A percentile compares a stretch with the other conserved stretches of the same genome.
These are phyloP conservation scores for Columba janthina DNA, from an alignment of 2,113 vertebrate genomes.

Conservation along the genomic window DNA sequence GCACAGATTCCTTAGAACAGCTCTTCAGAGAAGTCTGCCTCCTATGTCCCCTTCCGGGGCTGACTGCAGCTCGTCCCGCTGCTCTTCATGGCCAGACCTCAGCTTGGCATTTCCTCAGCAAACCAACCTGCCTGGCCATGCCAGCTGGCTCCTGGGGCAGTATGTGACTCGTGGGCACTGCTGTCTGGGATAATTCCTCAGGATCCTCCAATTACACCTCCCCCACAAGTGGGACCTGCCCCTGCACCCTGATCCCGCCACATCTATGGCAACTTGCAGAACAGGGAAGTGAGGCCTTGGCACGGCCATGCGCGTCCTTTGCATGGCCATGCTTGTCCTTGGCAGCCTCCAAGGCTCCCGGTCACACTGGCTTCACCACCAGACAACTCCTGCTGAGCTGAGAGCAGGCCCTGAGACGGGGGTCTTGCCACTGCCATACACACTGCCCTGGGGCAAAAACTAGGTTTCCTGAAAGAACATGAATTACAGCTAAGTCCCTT, in stretches of 20 bases:
- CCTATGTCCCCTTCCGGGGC: rapidly evolving
- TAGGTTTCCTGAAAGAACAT: neutral
- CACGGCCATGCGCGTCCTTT: rapidly evolving
- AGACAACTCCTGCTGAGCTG: neutral
- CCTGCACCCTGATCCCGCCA: too few species aligned
- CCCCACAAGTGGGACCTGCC: too few species aligned
- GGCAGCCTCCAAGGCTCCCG: rapidly evolving
- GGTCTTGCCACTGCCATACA: neutral
- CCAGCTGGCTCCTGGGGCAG: neutral
- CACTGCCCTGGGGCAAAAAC: too few species aligned
- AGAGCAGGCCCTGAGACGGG: neutral
- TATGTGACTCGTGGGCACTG: rapidly evolving
- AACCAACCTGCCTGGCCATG: neutral
- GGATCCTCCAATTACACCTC: too few species aligned
- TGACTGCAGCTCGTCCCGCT: rapidly evolving
- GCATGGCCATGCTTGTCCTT: rapidly evolving
- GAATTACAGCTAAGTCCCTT: neutral
- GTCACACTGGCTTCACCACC: rapidly evolving
- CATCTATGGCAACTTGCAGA: too few species aligned
- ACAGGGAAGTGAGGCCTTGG: too few species aligned
- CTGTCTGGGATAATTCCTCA: too few species aligned
- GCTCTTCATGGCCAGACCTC: rapidly evolving
- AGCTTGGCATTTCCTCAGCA: neutral
- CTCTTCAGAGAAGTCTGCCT: neutral
- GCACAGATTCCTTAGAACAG: neutral